Evolutionary conservation across 2,797 vertebrate genomes (phyloP).

Genomic region (Anabacerthia variegaticeps): DNA sequence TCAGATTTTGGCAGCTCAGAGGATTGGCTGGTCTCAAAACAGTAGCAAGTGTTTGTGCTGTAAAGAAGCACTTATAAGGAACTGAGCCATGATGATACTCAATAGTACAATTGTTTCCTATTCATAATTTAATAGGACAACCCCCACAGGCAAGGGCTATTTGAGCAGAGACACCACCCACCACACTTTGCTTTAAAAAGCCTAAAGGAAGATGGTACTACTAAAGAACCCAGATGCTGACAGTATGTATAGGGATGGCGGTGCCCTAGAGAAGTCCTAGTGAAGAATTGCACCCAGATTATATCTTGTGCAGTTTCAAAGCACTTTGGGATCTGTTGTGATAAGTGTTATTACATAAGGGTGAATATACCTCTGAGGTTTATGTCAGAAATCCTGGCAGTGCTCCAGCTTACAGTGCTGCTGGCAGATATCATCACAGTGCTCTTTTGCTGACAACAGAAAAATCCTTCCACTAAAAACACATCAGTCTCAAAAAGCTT

Average conservation of each 20-base stretch:
- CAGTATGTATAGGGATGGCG: background rate
- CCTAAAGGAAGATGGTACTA: background rate
- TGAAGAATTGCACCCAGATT: background rate
- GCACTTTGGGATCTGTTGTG: background rate
- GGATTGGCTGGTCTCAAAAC: background rate
- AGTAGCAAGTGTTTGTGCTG: background rate
- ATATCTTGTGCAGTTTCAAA: background rate
- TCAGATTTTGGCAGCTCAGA: background rate
- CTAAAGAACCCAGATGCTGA: background rate
- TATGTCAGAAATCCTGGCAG: background rate
- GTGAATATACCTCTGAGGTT: background rate
- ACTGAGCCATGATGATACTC: background rate
- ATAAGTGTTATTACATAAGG: background rate
- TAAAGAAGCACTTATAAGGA: background rate
- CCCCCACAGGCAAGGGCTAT: background rate
- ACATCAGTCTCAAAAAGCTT: slow-evolving; percentile 7
- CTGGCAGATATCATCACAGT: background rate
- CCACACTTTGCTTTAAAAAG: background rate
- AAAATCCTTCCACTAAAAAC: slow-evolving; percentile 18
- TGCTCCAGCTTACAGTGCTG: background rate
- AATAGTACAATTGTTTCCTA: background rate
- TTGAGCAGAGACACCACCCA: background rate
- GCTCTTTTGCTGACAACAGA: slow-evolving; percentile 19
- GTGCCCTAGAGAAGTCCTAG: background rate
- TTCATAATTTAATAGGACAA: background rate